phyloP scores from a whole-genome alignment of 1,140 invertebrate genomes.

The Mamestra configurata region DNA sequence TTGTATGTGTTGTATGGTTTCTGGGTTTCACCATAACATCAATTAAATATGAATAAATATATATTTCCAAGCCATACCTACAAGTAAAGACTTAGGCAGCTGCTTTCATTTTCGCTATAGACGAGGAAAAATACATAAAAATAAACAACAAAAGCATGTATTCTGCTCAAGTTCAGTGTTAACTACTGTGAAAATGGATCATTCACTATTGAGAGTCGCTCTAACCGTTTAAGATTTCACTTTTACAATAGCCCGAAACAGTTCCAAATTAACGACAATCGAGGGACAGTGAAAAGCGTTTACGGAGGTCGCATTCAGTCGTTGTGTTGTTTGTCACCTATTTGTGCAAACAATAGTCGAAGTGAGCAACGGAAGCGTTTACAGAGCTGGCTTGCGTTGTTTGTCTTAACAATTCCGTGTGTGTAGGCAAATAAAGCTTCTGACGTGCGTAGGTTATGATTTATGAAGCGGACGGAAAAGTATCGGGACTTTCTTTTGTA shows the following conservation, averaged over 20 bases:
- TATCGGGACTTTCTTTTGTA: conserved; percentile 48
- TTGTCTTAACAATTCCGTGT: conserved; percentile 45
- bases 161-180: conserved; percentile 24
- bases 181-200: conserved; percentile 48
- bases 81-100: no score
- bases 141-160: conserved; percentile 20
- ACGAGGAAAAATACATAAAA: conserved; percentile 10
- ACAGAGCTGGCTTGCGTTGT: conserved; percentile 48
- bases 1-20: neutral
- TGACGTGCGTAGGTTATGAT: conserved; percentile 42
- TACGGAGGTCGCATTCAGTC: conserved; percentile 56
- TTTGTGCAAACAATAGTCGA: conserved; percentile 69
- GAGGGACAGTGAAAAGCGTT: conserved; percentile 65
- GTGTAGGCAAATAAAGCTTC: conserved; percentile 47
- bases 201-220: conserved; percentile 52
- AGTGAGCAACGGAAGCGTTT: conserved; percentile 61
- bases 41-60: neutral
- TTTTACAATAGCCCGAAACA: conserved; percentile 69
- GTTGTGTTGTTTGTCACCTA: conserved; percentile 65
- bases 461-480: conserved; percentile 38
- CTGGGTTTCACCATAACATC: no score
- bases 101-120: neutral
- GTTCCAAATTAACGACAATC: conserved; percentile 70
- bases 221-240: conserved; percentile 63
- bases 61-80: neutral